phyloP scores from a whole-genome alignment of 2,888 invertebrate species.

The Caenorhabditis doughertyi region DNA sequence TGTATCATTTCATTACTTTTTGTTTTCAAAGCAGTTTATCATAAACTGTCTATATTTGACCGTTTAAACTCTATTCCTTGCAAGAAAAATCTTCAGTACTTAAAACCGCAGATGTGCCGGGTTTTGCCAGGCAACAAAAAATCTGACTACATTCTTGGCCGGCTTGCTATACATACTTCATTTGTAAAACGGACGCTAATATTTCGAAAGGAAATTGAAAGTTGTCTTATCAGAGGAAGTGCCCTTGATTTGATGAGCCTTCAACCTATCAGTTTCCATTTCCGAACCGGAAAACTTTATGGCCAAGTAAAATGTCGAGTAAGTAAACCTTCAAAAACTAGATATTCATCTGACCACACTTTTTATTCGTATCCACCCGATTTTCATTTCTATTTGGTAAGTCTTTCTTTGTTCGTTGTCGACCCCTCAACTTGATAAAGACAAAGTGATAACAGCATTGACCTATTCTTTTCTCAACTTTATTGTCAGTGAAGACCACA shows the following conservation, averaged over 20 bases:
- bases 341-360: background rate
- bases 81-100: too few species aligned
- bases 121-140: too few species aligned
- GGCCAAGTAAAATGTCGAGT: background rate
- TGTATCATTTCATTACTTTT: too few species aligned
- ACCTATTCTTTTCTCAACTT: background rate
- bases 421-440: background rate
- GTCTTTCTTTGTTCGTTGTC: background rate
- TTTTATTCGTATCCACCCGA: background rate
- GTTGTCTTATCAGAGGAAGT: conserved; percentile 5
- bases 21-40: too few species aligned
- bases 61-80: too few species aligned
- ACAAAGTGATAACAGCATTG: conserved; percentile 2
- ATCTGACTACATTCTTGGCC: too few species aligned
- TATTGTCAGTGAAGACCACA: conserved; percentile 37
- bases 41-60: too few species aligned
- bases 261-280: background rate
- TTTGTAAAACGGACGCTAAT: background rate
- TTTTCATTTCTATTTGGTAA: background rate
- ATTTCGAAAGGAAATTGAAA: background rate
- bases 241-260: background rate
- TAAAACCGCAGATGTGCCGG: too few species aligned
- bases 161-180: background rate
- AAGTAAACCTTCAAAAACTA: background rate
- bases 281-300: conserved; percentile 1